A percentile compares a stretch with the other conserved stretches of the same genome.
phyloP scores from a whole-genome alignment of 2,888 invertebrate genomes.

The Cancer borealis region DNA sequence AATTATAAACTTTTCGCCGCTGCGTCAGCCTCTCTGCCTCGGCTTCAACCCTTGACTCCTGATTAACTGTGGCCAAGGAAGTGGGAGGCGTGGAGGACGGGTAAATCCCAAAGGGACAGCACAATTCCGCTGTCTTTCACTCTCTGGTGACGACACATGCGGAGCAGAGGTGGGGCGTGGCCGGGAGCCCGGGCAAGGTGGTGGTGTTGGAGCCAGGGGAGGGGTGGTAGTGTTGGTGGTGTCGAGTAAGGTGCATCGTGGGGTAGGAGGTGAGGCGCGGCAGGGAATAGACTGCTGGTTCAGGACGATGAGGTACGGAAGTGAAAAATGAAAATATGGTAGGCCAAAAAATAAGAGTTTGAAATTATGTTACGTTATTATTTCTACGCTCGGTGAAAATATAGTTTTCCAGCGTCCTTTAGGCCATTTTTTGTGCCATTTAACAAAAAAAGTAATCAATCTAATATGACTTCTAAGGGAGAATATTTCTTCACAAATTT shows the following conservation, averaged over 20 bases:
- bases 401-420: no score
- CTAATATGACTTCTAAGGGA: no score
- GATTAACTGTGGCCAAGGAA: neutral
- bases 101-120: no score
- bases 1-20: neutral
- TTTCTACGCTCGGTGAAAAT: neutral
- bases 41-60: neutral
- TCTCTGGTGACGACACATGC: neutral
- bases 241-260: neutral
- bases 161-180: no score
- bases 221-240: neutral
- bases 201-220: neutral
- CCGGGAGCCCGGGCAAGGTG: neutral
- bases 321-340: neutral
- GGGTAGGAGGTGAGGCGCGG: neutral
- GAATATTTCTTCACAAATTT: neutral
- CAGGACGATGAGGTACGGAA: neutral
- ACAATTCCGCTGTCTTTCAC: no score
- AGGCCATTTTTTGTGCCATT: no score
- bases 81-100: neutral
- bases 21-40: neutral
- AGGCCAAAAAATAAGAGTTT: neutral
- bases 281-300: neutral
- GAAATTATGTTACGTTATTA: neutral
- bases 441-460: no score